phyloP scores from a whole-genome alignment of 2,797 vertebrate species.

The Coregonus suidteri region DNA sequence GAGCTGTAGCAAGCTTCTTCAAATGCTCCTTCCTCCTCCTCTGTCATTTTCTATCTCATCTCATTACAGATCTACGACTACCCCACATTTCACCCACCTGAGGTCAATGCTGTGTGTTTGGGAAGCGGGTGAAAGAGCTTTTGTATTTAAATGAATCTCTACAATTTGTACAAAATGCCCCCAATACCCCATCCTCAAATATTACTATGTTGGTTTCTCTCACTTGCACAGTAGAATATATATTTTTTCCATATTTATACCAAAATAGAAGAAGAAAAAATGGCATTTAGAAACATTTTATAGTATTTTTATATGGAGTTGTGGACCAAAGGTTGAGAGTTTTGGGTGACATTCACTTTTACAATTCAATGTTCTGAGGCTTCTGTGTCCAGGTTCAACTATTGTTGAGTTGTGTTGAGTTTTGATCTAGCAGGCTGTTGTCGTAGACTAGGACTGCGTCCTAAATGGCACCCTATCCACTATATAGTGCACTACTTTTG shows the following conservation, averaged over 20 bases:
- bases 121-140: conserved; percentile 52
- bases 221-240: conserved; percentile 78
- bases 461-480: too few species aligned
- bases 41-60: conserved; percentile 38
- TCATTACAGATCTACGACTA: conserved; percentile 38
- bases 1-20: conserved; percentile 58
- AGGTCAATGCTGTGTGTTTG: conserved; percentile 53
- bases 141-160: conserved; percentile 60
- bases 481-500: too few species aligned
- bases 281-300: conserved; percentile 78
- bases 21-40: conserved; percentile 7
- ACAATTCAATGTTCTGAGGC: conserved; percentile 31
- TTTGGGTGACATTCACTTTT: conserved; percentile 69
- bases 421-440: conserved; percentile 42
- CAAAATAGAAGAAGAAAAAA: conserved; percentile 55
- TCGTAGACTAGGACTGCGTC: conserved; percentile 39
- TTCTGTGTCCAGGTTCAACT: conserved; percentile 45
- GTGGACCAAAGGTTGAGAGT: conserved; percentile 75
- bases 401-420: conserved; percentile 56
- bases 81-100: conserved; percentile 42
- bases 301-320: conserved; percentile 82
- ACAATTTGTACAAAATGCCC: conserved; percentile 72
- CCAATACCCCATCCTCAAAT: conserved; percentile 54
- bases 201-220: conserved; percentile 69
- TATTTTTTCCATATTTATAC: conserved; percentile 78